A percentile compares a stretch with the other conserved stretches of the same genome.
Conservation (phyloP, 2,113 vertebrate genomes). For the Zosterops lateralis region DNA sequence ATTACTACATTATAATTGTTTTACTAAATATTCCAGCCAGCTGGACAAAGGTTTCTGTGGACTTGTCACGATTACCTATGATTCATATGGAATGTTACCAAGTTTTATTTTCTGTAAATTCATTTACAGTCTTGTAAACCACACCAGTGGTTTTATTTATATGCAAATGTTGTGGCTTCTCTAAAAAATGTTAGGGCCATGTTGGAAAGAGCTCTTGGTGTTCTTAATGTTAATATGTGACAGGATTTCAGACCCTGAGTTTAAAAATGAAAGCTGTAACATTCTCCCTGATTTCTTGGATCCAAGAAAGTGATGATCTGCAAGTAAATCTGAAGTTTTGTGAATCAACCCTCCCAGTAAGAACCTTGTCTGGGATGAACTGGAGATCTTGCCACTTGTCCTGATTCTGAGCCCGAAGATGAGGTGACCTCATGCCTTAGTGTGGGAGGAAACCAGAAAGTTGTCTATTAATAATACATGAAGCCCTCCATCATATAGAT, state of each 20-base stretch:
- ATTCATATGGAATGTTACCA: neutral
- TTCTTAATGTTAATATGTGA: neutral
- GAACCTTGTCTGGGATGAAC: neutral
- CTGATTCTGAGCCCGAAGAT: neutral
- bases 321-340: neutral
- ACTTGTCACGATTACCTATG: neutral
- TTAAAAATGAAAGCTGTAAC: neutral
- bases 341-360: neutral
- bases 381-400: neutral
- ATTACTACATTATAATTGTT: neutral
- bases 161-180: neutral
- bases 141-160: neutral
- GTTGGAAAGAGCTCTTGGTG: neutral
- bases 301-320: rapidly evolving
- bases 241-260: neutral
- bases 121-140: neutral
- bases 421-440: neutral
- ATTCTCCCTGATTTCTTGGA: neutral
- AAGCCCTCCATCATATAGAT: neutral
- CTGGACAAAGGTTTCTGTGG: neutral
- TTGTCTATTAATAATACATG: neutral
- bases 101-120: neutral
- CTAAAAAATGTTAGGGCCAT: neutral
- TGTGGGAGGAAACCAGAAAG: neutral
- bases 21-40: neutral